Base-by-base conservation (phyloP, 2,797 vertebrate genomes). In the Carcharodon carcharias region DNA sequence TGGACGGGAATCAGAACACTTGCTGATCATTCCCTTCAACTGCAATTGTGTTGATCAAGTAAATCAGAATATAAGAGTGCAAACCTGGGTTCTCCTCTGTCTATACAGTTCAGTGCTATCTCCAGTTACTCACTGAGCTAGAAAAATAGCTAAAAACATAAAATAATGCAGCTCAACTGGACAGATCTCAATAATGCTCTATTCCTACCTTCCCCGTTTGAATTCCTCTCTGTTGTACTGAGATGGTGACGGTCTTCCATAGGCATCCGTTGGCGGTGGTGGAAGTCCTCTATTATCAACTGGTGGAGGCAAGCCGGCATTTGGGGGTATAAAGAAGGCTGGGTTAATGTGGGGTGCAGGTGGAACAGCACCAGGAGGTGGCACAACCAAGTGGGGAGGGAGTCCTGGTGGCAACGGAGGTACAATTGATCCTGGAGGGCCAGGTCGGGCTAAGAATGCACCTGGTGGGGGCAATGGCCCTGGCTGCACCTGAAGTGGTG, bases 261-360 rank as follows among this genome's bases (percentile, higher is more conserved):
- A 95, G 50, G 50, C 12, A 56, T 95, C 94, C 31, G 58, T 28
- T 56, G 67, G 69, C 5, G 58, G 94, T 56, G 54, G 69, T 73
- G 94, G 94, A 4, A 95, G 94, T 54, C 94, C 94, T 95, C 94
- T 95, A 18, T 35, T 95, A 54, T 95, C 94, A 45, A 91, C 6
- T 54, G 92, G 54, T 35, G 87, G 73, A 71, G 87, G 61, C 50
- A 80, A 80, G 96, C 45, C 28, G 16, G 65, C n/a, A 50, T 96
- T 88, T 97, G 98, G 98, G 0, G 98, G 98, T 7, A 97, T 98
- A 97, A 99, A 99, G 97, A 99, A 99, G 87, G 98, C 98, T 0
- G 99, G 98, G 96, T 99, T 99, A 97, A 99, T 97, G 97, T 99
- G 98, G 88, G 99, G 97, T 96, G 98, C 98, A 0, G 97, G 98